Conservation (phyloP, 2,888 invertebrate species). For the Dinocampus coccinellae region DNA sequence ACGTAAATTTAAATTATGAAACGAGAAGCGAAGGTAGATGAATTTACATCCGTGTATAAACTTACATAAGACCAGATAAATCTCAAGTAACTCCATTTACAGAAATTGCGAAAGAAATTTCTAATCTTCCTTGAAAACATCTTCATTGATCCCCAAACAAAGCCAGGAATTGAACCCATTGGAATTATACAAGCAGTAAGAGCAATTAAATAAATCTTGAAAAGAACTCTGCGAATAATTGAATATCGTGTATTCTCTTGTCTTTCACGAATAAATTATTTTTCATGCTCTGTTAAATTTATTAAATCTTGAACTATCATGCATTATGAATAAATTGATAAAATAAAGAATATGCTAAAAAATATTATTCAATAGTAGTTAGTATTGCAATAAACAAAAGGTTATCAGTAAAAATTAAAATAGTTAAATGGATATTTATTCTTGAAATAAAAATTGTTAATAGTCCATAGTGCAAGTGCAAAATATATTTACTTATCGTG, state of each 20-base stretch:
- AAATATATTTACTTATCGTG: background rate
- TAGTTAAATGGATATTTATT: background rate
- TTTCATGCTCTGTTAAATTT: background rate
- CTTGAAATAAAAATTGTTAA: background rate
- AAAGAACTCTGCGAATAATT: conserved; percentile 11
- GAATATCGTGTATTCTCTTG: conserved; percentile 17
- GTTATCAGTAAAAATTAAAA: background rate
- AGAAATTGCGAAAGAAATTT: conserved; percentile 52
- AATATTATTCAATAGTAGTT: background rate
- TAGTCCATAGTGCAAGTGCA: background rate
- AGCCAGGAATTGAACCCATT: conserved; percentile 47
- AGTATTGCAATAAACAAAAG: background rate
- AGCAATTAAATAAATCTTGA: conserved; percentile 19
- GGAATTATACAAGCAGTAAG: conserved; percentile 25
- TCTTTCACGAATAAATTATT: background rate
- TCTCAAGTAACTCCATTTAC: conserved; percentile 51
- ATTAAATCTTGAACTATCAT: too few relatives aligned
- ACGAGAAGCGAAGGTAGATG: conserved; percentile 22
- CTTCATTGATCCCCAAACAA: conserved; percentile 48
- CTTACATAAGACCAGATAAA: conserved; percentile 61
- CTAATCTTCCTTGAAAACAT: conserved; percentile 50
- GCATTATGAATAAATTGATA: too few relatives aligned
- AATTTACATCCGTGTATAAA: conserved; percentile 53
- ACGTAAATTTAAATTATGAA: conserved; percentile 14
- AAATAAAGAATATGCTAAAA: background rate